Base-by-base conservation (phyloP, 1,140 invertebrate species). In the Scaptomyza graminum region DNA sequence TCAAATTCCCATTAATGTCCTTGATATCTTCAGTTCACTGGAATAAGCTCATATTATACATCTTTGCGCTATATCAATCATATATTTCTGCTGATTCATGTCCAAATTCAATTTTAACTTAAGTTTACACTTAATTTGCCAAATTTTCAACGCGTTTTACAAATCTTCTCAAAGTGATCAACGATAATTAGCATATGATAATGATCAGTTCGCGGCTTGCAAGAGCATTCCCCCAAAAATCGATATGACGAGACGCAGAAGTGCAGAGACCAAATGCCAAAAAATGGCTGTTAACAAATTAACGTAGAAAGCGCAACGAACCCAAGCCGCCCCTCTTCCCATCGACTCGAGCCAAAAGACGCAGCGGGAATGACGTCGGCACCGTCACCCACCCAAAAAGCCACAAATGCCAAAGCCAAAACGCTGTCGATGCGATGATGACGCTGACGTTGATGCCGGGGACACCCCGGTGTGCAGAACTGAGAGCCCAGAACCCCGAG, bases 281-380 rank as follows among this genome's bases (percentile, higher is more conserved):
- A 79, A 22, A 88, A 79, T 62, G 76, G 73, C 83, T 87, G 79
- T 87, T 87, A 87, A 88, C 83, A 87, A 87, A 87, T 87, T 87
- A 87, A 79, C 83, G 83, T 87, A 83, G 83, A 87, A 88, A 87
- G 83, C 83, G 85, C 83, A 87, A 88, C 83, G 83, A 87, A 87
- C 83, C 51, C 56, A 28, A 64, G 31, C 34, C 6, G 12, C 44
- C 8, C 59, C 62, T 6, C 31, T 15, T 6, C 22, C 44, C 13
- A n/a, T 3, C 43, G 18, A 22, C 8, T 25, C 37, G 1, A 50
- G 9, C 13, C 54, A 71, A 71, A 63, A 34, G 60, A 55, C 82
- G 34, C 82, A 87, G 83, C 83, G 82, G 83, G 82, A 75, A 66
- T 63, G 54, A 64, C 55, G 66, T 71, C 81, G 65, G 76, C 81